Base-by-base conservation (phyloP, 2,113 vertebrate species). In the Danionella cerebrum region DNA sequence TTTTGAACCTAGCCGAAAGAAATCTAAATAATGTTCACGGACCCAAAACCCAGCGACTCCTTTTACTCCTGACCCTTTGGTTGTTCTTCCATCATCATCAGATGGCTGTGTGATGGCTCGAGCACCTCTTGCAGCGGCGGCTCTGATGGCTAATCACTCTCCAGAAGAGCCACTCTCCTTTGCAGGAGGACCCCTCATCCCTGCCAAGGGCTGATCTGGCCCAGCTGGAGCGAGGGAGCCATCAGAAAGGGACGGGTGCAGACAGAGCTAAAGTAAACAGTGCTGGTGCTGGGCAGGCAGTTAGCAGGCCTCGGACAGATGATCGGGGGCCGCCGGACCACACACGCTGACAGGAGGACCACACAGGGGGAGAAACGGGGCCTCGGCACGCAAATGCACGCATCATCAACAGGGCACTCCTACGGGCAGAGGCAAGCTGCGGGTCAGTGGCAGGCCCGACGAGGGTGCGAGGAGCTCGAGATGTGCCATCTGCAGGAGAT, bases 201-300 rank as follows among this genome's bases (percentile, higher is more conserved):
- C 71, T 79, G 79, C 84, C 79, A 78, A 87, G 81, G 84, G 87
- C 91, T 97, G 96, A 98, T 94, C 86, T 88, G 88, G 89, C 83
- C 89, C 96, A 98, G 96, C 96, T 98, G 95, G 93, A 93, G 89
- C 90, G 91, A 93, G 90, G 90, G 91, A 89, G 90, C 84, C 83
- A 90, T 91, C 91, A 81, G 90, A 90, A 89, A 85, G 90, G 91
- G 89, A 90, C 85, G 84, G 91, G 91, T 93, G 96, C 93, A 95
- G 94, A 98, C 92, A 92, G 92, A 93, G 90, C 91, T 96, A 95
- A 97, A 94, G 94, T 98, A 98, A 98, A 98, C 96, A 98, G 85
- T 73, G 89, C 86, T 91, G 94, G 94, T 92, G 93, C 90, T 91
- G 89, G 86, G 92, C 92, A 92, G 92, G 93, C 95, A 90, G 93